A percentile compares a stretch with the other conserved stretches of the same genome.
Conservation (phyloP, 2,113 vertebrate species). For the Phrynocephalus versicolor region DNA sequence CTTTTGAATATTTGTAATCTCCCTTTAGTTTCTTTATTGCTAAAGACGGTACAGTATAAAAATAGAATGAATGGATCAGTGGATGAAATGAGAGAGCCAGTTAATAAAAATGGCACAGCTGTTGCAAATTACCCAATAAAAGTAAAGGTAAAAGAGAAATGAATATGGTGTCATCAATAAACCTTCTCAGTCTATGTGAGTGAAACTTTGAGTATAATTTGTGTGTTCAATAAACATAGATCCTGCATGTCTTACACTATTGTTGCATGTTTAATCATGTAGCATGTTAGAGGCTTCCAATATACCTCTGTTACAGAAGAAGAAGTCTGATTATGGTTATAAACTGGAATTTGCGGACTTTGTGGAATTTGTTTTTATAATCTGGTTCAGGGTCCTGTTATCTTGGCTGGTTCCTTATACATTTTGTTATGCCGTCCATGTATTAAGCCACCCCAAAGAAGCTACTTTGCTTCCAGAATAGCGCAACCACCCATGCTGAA, state of each 20-base stretch:
- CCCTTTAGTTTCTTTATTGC: neutral
- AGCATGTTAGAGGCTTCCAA: neutral
- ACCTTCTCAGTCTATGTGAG: neutral
- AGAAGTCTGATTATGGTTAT: neutral
- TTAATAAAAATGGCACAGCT: slow-evolving; percentile 60
- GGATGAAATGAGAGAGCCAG: neutral
- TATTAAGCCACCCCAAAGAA: slow-evolving; percentile 44
- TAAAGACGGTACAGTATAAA: neutral
- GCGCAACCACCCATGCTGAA: neutral
- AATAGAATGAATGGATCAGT: neutral
- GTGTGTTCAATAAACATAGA: slow-evolving; percentile 9
- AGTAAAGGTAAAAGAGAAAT: slow-evolving; percentile 24
- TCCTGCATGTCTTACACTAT: neutral
- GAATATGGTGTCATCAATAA: slow-evolving; percentile 29
- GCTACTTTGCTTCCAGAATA: slow-evolving; percentile 1
- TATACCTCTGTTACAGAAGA: neutral
- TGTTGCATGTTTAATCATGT: slow-evolving; percentile 40
- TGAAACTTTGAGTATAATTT: slow-evolving; percentile 4
- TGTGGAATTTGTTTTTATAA: neutral
- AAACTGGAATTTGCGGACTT: neutral
- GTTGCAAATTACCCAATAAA: slow-evolving; percentile 42
- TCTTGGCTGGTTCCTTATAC: slow-evolving; percentile 1
- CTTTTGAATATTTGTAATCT: neutral
- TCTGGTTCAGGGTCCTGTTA: no score
- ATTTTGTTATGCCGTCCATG: slow-evolving; percentile 24